Evolutionary conservation across 2,113 vertebrate species (phyloP), one percentile per base, ranked within the genome.

Genomic region (Hemichromis elongatus): DNA sequence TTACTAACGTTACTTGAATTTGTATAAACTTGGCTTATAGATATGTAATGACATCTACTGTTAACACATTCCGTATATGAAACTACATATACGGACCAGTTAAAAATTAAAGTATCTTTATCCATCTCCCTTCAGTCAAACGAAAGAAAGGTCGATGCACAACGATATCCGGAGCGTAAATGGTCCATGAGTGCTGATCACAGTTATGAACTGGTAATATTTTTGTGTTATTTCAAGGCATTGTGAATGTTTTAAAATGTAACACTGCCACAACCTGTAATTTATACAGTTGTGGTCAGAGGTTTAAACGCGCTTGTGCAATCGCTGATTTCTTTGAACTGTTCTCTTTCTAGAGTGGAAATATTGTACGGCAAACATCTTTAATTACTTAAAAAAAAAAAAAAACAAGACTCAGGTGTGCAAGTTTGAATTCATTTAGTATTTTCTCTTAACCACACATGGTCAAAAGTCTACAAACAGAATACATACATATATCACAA

Each of bases 211-310:
- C 28, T 19, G 56, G 10, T 59, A 4, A 59, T 33, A 59, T 33
- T 19, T 10, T 33, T 59, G 56, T 59, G 28, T 59, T 59, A 59
- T 33, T 33, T 59, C 56, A 33, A 0, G 9, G 56, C 33, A 33
- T 19, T 33, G 56, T 59, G 56, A 59, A 33, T 59, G 0, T 33
- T 59, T 33, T 10, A 59, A 16, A 59, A 59, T 3, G 28, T 59
- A 33, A 59, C 28, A 10, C 0, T 59, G 28, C 56, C 0, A 0
- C 33, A 16, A 5, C 28, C 3, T 33, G 28, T 33, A 59, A 59
- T 33, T 59, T 33, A 10, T 59, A 33, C 56, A 10, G 28, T 59
- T 59, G 28, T 59, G 0, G 26, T 18, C 28, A 33, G 56, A 59
- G 56, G 26, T 59, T 59, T 59, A 59, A 30, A 28, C 30, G 28